Evolutionary conservation across 2,888 invertebrate species (phyloP), one percentile per base, ranked within the genome.

Genomic region (Conistra vaccinii): DNA sequence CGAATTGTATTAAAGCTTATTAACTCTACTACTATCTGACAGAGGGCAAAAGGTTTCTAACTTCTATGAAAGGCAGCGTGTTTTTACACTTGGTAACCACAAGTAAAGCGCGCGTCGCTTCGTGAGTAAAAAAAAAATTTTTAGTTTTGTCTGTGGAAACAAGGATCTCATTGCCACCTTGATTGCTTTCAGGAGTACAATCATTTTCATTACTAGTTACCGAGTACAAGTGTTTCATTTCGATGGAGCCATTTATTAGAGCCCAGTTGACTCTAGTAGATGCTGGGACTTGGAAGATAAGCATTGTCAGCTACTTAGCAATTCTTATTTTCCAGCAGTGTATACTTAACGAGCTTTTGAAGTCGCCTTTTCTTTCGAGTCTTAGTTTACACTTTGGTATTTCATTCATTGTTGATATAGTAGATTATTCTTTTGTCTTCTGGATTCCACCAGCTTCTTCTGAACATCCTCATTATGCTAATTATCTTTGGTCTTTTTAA

Each of bases 1-100:
- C 68, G 26, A 81, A 62, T 81, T 62, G 35, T 62, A 60, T 65
- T 58, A 60, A 5, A 78, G 69, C 48, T 58, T 78, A 72, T 57
- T 39, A 67, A 67, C 48, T 83, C 23, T 14, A 69, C 61, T 78
- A 61, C 26, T n/a, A 32, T 57, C 51, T 57, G 48, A 32, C 53
- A 45, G 48, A 48, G 32, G 7, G 58, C 29, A 39, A 78, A 69
- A 71, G 35, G 14, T 35, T 48, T 20, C 6, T 14, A 26, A 68
- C 48, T 82, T 71, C 26, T 45, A 73, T 60, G 48, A 73, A 69
- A 78, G 73, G 20, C 45, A 45, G 17, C 17, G 45, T 45, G 45
- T 5, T 45, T 45, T 17, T 45, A 45, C 17, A 5, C 45, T 17
- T 45, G 5, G 45, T 20, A 17, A 45, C 45, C 45, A 45, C 5